Base-by-base conservation (phyloP, 2,113 vertebrate species). In the Myotis lucifugus region DNA sequence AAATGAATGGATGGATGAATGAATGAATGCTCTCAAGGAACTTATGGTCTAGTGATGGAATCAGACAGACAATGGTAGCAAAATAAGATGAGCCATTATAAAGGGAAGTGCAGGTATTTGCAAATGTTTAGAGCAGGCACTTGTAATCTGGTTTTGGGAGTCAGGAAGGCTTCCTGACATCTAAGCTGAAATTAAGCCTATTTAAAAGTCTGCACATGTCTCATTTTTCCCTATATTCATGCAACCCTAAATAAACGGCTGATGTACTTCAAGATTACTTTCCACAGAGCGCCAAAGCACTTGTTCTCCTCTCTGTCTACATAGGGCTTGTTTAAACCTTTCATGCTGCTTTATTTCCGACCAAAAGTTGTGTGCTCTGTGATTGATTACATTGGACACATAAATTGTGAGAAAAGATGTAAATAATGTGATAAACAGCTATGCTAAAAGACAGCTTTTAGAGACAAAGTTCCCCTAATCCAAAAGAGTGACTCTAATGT, bases 401-500 rank as follows among this genome's bases (percentile, higher is more conserved):
- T 79, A 69, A 66, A 64, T 72, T 56, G 81, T 79, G 32, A 52
- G 54, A 1, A 59, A 93, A 77, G 5, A 93, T 78, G 40, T 89
- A 59, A 85, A 72, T 79, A 42, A 52, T 61, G 25, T 79, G 17
- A 34, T 86, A 59, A 89, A 73, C 11, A 67, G 4, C 15, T 52
- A 17, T 37, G 67, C 88, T 70, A 69, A 70, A 91, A 78, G 40
- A 85, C 21, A 85, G 32, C n/a, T 85, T 91, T 82, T 69, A 85
- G 69, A 89, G 34, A 88, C 69, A 46, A 54, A 73, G 19, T 76
- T 37, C 11, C 5, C 9, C 34, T 67, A 91, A 37, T 19, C 70
- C 56, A 91, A 59, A 85, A n/a, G 50, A 83, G n/a, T 48, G 21
- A 25, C 48, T 69, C 42, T 77, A 9, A 14, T 34, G 15, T 17